phyloP scores from a whole-genome alignment of 2,113 vertebrate genomes.

The Sminthopsis crassicaudata region DNA sequence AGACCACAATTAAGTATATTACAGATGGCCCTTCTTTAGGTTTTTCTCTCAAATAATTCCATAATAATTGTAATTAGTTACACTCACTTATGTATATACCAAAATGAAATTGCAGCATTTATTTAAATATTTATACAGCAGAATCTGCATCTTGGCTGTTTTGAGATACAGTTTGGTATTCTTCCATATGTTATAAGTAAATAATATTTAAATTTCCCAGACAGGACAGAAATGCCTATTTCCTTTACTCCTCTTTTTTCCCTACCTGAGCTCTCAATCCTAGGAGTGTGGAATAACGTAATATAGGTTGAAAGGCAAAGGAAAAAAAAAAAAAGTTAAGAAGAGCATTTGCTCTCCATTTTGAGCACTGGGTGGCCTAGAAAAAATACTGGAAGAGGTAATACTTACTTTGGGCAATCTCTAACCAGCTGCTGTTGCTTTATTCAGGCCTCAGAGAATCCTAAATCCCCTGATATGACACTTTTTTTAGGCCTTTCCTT shows the following conservation, averaged over 20 bases:
- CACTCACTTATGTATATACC: slow-evolving; percentile 18
- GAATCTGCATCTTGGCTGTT: background rate
- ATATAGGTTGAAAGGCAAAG: background rate
- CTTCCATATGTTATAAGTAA: background rate
- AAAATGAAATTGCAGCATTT: background rate
- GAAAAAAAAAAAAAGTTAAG: background rate
- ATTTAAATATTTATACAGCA: background rate
- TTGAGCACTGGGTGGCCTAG: background rate
- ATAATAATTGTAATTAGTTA: slow-evolving; percentile 42
- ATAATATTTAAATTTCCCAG: background rate
- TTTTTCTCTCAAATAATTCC: slow-evolving; percentile 33
- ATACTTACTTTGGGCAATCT: background rate
- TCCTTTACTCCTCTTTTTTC: background rate
- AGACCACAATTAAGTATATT: slow-evolving; percentile 9
- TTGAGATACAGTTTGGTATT: background rate
- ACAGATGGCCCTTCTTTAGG: slow-evolving; percentile 65
- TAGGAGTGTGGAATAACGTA: background rate
- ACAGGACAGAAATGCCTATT: background rate
- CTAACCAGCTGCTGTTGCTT: background rate
- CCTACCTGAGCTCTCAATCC: background rate
- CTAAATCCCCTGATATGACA: fast-evolving
- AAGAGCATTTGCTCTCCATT: background rate
- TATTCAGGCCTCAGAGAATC: fast-evolving
- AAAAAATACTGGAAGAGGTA: background rate
- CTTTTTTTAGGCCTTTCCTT: too few relatives aligned